Evolutionary conservation across 2,797 vertebrate species (phyloP).

Genomic region (Lepilemur ruficaudatus): DNA sequence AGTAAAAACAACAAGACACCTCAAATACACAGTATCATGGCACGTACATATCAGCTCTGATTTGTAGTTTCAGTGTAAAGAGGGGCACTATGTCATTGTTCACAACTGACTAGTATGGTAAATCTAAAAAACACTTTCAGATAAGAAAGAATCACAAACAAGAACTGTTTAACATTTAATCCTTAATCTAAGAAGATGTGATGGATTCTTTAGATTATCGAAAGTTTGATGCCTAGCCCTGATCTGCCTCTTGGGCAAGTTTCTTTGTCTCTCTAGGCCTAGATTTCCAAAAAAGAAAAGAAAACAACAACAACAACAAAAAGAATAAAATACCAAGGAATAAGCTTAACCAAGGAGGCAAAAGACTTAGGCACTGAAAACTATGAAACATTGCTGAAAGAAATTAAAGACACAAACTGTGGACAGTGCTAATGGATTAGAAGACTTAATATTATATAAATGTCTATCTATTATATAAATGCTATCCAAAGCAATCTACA

Average conservation of each 20-base stretch:
- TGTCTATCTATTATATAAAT: neutral
- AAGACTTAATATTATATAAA: neutral
- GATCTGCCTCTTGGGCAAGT: constrained; percentile 22
- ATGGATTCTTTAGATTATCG: neutral
- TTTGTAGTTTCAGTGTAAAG: neutral
- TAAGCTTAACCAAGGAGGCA: neutral
- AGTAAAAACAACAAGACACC: neutral
- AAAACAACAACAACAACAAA: neutral
- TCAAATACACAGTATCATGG: neutral
- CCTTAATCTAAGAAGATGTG: constrained; percentile 17
- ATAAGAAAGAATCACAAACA: neutral
- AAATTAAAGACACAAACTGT: neutral
- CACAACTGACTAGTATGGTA: neutral
- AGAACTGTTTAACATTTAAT: constrained; percentile 37
- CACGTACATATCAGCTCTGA: neutral
- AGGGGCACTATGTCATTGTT: neutral
- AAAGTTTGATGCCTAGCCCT: neutral
- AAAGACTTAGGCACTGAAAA: neutral
- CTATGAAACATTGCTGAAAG: neutral
- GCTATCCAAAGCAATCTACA: neutral
- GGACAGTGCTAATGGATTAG: neutral
- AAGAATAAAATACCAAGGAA: neutral
- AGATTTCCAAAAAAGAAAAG: neutral
- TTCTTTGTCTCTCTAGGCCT: neutral
- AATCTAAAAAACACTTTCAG: neutral